A percentile compares a stretch with the other conserved stretches of the same genome.
These are phyloP conservation scores for Limnephilus marmoratus DNA, from an alignment of 2,888 invertebrate species.

Conservation along the genomic window DNA sequence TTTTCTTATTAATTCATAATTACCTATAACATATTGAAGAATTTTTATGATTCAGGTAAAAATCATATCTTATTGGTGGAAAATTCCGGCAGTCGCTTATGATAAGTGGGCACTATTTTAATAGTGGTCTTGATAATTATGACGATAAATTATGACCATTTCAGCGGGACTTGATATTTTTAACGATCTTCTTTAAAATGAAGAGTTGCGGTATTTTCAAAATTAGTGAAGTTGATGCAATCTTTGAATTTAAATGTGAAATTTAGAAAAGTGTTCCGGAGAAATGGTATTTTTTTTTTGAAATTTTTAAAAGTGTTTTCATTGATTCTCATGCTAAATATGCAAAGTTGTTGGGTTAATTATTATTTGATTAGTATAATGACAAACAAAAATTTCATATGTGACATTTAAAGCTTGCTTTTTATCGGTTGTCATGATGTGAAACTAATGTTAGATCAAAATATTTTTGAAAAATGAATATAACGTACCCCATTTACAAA, in stretches of 20 bases:
- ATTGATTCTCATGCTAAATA: background rate
- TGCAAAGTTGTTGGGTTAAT: background rate
- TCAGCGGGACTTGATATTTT: background rate
- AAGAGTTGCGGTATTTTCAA: background rate
- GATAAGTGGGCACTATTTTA: background rate
- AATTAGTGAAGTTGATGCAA: background rate
- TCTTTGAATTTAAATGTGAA: background rate
- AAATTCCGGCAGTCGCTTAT: background rate
- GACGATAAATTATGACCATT: background rate
- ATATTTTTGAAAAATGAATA: background rate
- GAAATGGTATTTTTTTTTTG: background rate
- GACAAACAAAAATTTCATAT: background rate
- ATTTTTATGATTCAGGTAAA: constrained; percentile 20
- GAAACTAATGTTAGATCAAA: background rate
- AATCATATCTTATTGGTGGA: constrained; percentile 16
- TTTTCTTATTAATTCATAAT: background rate
- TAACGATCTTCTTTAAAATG: background rate
- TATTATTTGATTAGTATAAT: background rate
- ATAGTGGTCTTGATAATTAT: background rate
- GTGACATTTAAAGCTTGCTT: background rate
- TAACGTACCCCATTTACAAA: background rate
- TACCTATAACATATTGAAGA: background rate
- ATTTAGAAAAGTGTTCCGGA: background rate
- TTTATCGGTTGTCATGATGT: background rate
- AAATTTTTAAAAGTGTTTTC: background rate